Percentiles rank a stretch among this genome's conserved stretches.
Evolutionary conservation across 1,140 invertebrate species (phyloP).

Genomic region (Dendroctonus ponderosae): DNA sequence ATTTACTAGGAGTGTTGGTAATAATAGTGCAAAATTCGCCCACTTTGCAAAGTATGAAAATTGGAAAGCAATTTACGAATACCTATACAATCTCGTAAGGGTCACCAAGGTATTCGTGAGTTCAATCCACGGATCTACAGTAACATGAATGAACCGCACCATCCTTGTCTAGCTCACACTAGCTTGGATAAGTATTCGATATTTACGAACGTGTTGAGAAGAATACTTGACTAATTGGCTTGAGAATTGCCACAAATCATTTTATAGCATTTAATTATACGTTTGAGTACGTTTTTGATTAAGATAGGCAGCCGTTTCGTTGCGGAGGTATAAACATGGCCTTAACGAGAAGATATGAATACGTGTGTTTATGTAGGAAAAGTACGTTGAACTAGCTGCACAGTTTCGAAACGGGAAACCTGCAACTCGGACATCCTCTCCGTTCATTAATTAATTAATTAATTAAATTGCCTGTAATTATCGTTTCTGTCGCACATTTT

Average conservation of each 20-base stretch:
- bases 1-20: no score
- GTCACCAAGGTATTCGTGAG: conserved; percentile 20
- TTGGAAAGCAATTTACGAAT: conserved; percentile 13
- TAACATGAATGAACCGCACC: not conserved
- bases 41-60: not conserved
- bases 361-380: conserved; percentile 10
- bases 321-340: conserved; percentile 11
- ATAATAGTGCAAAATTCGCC: no score
- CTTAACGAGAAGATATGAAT: conserved; percentile 13
- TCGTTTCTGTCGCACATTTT: no score
- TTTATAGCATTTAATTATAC: conserved; percentile 28
- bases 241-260: conserved; percentile 26
- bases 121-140: not conserved
- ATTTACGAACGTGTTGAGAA: not conserved
- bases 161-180: not conserved
- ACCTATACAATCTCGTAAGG: conserved; percentile 4
- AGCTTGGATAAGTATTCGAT: not conserved
- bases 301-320: conserved; percentile 11
- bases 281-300: conserved; percentile 20
- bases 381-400: not conserved
- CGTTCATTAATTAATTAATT: conserved; percentile 17
- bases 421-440: not conserved
- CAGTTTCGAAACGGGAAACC: no score
- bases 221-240: conserved; percentile 24
- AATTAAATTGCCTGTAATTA: no score